Evolutionary conservation across 1,140 invertebrate species (phyloP).

Genomic region (Lethrus apterus): DNA sequence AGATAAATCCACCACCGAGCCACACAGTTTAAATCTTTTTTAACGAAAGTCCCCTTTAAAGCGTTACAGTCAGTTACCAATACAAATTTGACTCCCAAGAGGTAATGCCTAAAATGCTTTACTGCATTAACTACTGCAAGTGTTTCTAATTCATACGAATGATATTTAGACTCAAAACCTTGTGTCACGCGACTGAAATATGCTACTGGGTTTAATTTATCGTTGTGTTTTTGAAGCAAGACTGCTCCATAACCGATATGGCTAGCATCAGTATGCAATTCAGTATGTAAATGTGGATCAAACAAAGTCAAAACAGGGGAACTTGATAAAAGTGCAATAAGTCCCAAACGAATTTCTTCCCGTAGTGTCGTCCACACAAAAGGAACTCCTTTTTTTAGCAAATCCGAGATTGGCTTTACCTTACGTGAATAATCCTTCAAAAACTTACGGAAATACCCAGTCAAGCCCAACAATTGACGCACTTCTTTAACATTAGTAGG

Average conservation of each 20-base stretch:
- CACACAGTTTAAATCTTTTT: no score
- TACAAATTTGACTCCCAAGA: conserved; percentile 41
- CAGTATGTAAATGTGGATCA: conserved; percentile 16
- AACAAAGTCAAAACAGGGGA: conserved; percentile 19
- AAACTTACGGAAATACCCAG: conserved; percentile 27
- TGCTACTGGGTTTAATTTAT: conserved; percentile 25
- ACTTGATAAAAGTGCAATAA: conserved; percentile 2
- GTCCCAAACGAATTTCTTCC: neutral
- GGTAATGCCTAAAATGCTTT: conserved; percentile 42
- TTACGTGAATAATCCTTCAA: conserved; percentile 23
- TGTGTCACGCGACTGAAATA: conserved; percentile 33
- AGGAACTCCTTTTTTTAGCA: conserved; percentile 16
- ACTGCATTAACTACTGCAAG: conserved; percentile 45
- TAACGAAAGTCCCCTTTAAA: conserved; percentile 6
- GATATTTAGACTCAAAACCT: conserved; percentile 24
- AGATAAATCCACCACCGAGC: conserved; percentile 3
- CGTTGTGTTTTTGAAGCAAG: conserved; percentile 31
- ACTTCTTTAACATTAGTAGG: no score
- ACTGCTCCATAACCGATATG: conserved; percentile 22
- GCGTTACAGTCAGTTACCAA: conserved; percentile 37
- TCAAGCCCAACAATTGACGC: conserved; percentile 24
- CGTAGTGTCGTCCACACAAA: conserved; percentile 18
- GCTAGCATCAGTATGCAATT: conserved; percentile 18
- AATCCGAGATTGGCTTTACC: conserved; percentile 26
- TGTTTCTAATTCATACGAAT: conserved; percentile 42